phyloP scores from a whole-genome alignment of 2,888 invertebrate species.

The Chymomyza fuscimana region DNA sequence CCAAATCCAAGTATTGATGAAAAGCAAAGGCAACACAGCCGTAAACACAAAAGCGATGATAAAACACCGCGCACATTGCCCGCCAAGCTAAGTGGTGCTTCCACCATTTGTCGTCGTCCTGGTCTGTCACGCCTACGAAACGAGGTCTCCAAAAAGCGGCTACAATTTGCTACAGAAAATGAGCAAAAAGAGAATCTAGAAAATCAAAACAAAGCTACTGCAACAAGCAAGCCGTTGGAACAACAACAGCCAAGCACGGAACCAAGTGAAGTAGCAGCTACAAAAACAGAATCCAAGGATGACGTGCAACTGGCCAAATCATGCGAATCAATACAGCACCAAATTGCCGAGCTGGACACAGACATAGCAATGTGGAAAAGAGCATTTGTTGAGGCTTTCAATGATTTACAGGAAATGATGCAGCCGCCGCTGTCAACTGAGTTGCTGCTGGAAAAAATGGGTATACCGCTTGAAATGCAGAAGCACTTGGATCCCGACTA shows the following conservation, averaged over 20 bases:
- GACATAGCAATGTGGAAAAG: constrained; percentile 65
- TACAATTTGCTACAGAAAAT: constrained; percentile 50
- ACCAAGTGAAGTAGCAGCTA: not conserved
- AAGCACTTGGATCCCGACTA: constrained; percentile 62
- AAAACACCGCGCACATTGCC: constrained; percentile 40
- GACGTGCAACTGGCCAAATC: constrained; percentile 15
- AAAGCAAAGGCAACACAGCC: not conserved
- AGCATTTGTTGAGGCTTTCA: constrained; percentile 63
- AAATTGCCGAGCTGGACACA: constrained; percentile 49
- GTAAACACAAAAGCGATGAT: not conserved
- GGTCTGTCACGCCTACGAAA: constrained; percentile 54
- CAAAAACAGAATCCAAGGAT: not conserved
- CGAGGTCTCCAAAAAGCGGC: constrained; percentile 58
- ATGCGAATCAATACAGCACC: constrained; percentile 28
- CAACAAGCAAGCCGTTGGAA: not conserved
- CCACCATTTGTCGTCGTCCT: constrained; percentile 44
- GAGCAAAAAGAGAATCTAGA: not conserved
- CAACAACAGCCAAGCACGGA: not conserved
- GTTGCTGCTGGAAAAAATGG: constrained; percentile 55
- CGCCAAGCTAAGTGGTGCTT: not conserved
- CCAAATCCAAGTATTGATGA: not conserved
- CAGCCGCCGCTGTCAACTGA: constrained; percentile 40
- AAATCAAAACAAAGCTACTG: not conserved
- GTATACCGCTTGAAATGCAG: constrained; percentile 69
- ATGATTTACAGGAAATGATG: constrained; percentile 59